Conservation (phyloP, 1,140 invertebrate genomes). For the Ericerus pela region DNA sequence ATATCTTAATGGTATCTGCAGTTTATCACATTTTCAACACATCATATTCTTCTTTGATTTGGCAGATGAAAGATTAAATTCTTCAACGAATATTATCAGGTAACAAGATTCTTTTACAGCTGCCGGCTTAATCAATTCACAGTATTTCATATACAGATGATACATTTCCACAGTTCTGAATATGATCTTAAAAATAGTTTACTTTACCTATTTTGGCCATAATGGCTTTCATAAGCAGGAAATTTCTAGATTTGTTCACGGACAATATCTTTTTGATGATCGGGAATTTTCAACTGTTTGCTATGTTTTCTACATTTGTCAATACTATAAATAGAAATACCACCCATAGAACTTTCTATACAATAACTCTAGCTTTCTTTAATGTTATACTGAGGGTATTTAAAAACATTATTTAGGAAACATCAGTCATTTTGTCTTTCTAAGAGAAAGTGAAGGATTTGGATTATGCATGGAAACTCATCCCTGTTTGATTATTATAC, state of each 20-base stretch:
- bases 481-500: too few species aligned
- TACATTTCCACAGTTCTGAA: constrained; percentile 7
- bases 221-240: constrained; percentile 11
- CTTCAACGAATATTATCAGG: constrained; percentile 8
- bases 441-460: too few species aligned
- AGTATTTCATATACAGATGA: constrained; percentile 5
- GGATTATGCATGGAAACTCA: too few species aligned
- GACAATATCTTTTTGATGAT: background rate
- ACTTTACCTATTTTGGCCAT: background rate
- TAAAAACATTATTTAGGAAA: constrained; percentile 10
- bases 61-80: constrained; percentile 13
- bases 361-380: constrained; percentile 1
- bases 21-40: constrained; percentile 11
- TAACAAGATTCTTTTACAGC: constrained; percentile 8
- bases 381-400: constrained; percentile 6
- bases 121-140: background rate
- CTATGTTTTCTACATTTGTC: background rate
- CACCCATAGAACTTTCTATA: constrained; percentile 5
- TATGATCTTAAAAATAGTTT: constrained; percentile 14
- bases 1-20: background rate
- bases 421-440: too few species aligned
- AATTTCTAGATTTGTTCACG: constrained; percentile 8
- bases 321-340: background rate
- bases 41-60: constrained; percentile 13
- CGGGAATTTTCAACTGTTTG: constrained; percentile 7